Percentiles rank a stretch among this genome's conserved stretches.
phyloP scores from a whole-genome alignment of 2,888 invertebrate genomes.

The Ophion slaviceki region DNA sequence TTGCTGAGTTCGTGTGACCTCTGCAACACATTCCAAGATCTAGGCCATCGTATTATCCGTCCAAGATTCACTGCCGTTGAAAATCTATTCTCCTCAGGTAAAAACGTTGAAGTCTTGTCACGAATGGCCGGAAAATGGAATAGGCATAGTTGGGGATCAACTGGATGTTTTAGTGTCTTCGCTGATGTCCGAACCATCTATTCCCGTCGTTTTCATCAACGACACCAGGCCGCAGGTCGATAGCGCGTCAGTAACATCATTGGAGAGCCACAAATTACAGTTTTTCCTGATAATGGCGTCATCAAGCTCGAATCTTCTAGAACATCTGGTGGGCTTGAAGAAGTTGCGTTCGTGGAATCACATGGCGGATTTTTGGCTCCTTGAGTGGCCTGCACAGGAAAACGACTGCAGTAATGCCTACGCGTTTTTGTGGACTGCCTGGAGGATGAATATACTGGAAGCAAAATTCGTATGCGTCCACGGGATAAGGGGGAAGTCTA shows the following conservation, averaged over 20 bases:
- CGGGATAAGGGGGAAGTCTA: conserved; percentile 13
- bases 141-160: conserved; percentile 29
- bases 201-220: conserved; percentile 18
- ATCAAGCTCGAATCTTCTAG: neutral
- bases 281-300: conserved; percentile 16
- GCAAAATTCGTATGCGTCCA: conserved; percentile 64
- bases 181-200: neutral
- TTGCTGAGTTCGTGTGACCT: too few relatives aligned
- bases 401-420: conserved; percentile 59
- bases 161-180: neutral
- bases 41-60: neutral
- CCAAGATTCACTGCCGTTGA: neutral
- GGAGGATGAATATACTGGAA: conserved; percentile 64
- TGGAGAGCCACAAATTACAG: conserved; percentile 10
- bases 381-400: conserved; percentile 30
- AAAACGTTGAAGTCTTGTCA: conserved; percentile 25
- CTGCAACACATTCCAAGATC: neutral
- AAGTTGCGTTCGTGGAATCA: conserved; percentile 69
- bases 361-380: conserved; percentile 57
- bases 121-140: neutral
- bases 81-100: conserved; percentile 11
- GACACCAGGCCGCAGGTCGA: neutral
- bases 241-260: neutral
- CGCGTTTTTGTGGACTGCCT: conserved; percentile 56
- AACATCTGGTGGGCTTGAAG: conserved; percentile 12